These are phyloP conservation scores for Brachionus plicatilis DNA, from an alignment of 1,140 invertebrate genomes.

Conservation along the genomic window DNA sequence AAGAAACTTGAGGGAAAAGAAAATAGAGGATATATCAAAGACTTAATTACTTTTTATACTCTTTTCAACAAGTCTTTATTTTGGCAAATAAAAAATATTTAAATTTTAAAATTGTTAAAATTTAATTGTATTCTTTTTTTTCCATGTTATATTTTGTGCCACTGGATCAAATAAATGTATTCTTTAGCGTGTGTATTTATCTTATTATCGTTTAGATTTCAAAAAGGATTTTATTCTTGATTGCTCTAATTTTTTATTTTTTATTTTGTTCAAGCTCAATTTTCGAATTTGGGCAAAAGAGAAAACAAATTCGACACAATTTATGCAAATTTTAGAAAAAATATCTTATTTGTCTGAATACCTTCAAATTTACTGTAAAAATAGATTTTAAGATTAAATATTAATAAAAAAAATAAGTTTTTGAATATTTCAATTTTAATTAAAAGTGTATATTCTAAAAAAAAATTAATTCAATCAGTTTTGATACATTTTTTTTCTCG, in stretches of 20 bases:
- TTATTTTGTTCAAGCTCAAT: background rate
- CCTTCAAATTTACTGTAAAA: conserved; percentile 32
- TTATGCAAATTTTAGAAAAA: conserved; percentile 31
- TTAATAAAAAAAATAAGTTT: conserved; percentile 19
- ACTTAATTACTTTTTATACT: background rate
- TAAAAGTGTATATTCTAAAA: background rate
- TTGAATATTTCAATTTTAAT: conserved; percentile 32
- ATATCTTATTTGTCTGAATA: conserved; percentile 36
- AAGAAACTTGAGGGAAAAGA: background rate
- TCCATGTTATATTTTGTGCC: background rate
- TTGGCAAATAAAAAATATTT: background rate
- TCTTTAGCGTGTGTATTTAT: conserved; percentile 7
- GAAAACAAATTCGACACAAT: conserved; percentile 25
- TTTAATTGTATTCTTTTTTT: background rate
- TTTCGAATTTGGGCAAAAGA: background rate
- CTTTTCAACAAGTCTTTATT: background rate
- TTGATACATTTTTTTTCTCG: background rate
- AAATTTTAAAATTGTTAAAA: background rate
- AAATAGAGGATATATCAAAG: background rate
- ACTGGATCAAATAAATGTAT: conserved; percentile 24
- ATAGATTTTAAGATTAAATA: conserved; percentile 28
- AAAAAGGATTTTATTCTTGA: conserved; percentile 2
- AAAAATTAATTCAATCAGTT: background rate
- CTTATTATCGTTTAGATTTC: background rate
- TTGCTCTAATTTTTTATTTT: conserved; percentile 24